Percentiles rank a stretch among this genome's conserved stretches.
phyloP scores from a whole-genome alignment of 2,113 vertebrate genomes.

The Nestor notabilis region DNA sequence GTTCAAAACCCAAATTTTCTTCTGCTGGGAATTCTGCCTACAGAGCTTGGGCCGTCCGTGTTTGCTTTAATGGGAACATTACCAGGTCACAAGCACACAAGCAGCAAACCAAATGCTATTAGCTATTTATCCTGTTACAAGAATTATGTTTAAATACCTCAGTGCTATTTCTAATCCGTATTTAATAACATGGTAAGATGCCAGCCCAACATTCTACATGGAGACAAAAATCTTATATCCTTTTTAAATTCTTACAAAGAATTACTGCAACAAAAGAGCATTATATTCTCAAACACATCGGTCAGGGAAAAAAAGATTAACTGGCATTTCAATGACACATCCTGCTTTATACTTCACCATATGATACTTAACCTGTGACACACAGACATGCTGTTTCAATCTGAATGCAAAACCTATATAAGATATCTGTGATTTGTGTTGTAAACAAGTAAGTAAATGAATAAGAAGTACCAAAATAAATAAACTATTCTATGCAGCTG shows the following conservation, averaged over 20 bases:
- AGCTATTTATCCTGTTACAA: constrained; percentile 37
- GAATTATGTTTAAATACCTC: constrained; percentile 61
- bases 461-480: neutral
- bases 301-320: constrained; percentile 50
- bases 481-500: neutral
- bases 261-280: constrained; percentile 74
- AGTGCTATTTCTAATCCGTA: constrained; percentile 73
- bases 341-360: neutral
- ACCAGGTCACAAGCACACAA: constrained; percentile 32
- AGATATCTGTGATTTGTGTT: neutral
- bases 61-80: neutral
- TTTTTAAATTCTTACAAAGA: constrained; percentile 67
- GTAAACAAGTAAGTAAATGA: neutral
- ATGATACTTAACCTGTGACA: neutral
- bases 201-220: constrained; percentile 56
- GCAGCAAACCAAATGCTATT: constrained; percentile 47
- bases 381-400: neutral
- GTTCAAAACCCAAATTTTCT: neutral
- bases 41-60: neutral
- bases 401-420: neutral
- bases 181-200: constrained; percentile 70
- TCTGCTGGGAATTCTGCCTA: neutral
- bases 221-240: constrained; percentile 65
- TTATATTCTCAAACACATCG: constrained; percentile 45
- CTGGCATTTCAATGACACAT: neutral